Evolutionary conservation across 2,888 invertebrate genomes (phyloP), one percentile per base, ranked within the genome.

Genomic region (Morpho helenor): DNA sequence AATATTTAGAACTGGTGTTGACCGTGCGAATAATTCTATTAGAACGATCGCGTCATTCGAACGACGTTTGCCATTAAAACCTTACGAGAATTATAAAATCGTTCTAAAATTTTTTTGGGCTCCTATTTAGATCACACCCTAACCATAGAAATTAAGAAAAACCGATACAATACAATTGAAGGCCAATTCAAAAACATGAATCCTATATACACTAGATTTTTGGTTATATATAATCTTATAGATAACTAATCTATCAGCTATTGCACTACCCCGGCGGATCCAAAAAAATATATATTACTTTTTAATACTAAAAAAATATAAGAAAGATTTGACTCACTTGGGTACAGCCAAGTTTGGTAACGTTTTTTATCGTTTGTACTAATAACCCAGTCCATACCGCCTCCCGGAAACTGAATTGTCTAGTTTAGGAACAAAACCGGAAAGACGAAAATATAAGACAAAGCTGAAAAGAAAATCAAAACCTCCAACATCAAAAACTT

Each of bases 231-330:
- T 67, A 59, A 59, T 59, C 59, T 59, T 59, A 59, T 53, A 51
- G 68, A 63, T 67, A 60, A 52, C 84, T 86, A 87, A 74, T 66
- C 88, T 88, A 88, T 80, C 68, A 58, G 76, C 84, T 87, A 89
- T 89, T 89, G 89, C 89, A 89, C 89, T 84, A 84, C 83, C 88
- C 89, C 89, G 89, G 89, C 89, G 79, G 79, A 78, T 82, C 77
- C 74, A 75, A 79, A 82, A 86, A 84, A 80, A 79, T 77, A 71
- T 72, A 67, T 77, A 71, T 72, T 77, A 72, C 65, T 64, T 68
- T 75, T 79, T 80, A 77, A 79, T 69, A 73, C 80, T 82, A 82
- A 76, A 76, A 76, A 72, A 74, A 76, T 72, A 72, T 64, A 66
- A 68, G 64, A 66, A 66, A 60, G 65, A 61, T 64, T 48, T 63